Percentiles rank a stretch among this genome's conserved stretches.
phyloP scores from a whole-genome alignment of 2,113 vertebrate species.

The Cacatua alba region DNA sequence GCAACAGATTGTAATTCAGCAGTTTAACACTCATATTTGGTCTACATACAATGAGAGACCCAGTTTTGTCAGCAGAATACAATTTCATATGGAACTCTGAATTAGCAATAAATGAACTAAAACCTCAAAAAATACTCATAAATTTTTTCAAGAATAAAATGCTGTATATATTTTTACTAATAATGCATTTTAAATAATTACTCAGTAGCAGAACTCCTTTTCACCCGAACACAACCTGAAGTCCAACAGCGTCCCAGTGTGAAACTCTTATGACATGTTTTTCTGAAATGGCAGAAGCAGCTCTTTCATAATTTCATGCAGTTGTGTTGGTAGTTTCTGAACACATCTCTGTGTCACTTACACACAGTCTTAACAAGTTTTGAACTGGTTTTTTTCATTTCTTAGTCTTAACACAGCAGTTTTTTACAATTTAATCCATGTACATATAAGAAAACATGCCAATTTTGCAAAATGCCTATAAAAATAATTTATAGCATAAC shows the following conservation, averaged over 20 bases:
- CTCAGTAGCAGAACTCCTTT: background rate
- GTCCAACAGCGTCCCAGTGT: background rate
- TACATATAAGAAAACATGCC: background rate
- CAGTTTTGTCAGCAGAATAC: background rate
- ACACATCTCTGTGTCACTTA: conserved; percentile 1
- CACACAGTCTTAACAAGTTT: background rate
- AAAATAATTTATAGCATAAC: background rate
- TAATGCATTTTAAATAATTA: background rate
- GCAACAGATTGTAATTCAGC: background rate
- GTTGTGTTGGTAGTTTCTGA: conserved; percentile 5
- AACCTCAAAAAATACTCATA: background rate
- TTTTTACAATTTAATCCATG: conserved; percentile 40
- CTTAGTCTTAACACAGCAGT: background rate
- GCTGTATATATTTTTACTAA: background rate
- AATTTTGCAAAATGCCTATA: background rate
- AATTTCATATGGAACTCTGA: background rate
- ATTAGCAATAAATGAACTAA: background rate
- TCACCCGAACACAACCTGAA: conserved; percentile 8
- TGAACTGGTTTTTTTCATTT: background rate
- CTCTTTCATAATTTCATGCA: conserved; percentile 33
- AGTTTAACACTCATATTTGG: background rate
- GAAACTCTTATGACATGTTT: background rate
- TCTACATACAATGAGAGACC: background rate
- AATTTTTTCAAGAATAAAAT: background rate
- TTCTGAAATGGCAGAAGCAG: conserved; percentile 44